These are phyloP conservation scores for Cetoscarus ocellatus DNA, from an alignment of 2,797 vertebrate genomes.

Conservation along the genomic window DNA sequence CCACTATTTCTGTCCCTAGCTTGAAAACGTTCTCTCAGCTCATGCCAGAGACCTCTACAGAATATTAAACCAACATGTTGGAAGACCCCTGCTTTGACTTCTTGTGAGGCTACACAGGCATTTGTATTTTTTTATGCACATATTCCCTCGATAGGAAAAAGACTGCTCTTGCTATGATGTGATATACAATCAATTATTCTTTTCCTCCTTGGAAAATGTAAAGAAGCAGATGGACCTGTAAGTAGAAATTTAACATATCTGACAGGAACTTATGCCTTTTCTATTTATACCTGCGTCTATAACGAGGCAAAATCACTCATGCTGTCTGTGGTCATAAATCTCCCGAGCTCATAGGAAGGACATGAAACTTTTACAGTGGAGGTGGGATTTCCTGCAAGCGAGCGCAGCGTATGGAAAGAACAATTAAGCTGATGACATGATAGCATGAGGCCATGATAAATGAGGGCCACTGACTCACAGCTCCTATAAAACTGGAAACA, in stretches of 20 bases:
- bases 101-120: constrained; percentile 14
- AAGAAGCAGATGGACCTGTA: not conserved
- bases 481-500: constrained; percentile 58
- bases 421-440: constrained; percentile 63
- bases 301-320: constrained; percentile 30
- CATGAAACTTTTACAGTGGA: constrained; percentile 72
- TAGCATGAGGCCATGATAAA: constrained; percentile 58
- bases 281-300: constrained; percentile 43
- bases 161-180: not conserved
- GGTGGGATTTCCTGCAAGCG: constrained; percentile 59
- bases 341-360: constrained; percentile 51
- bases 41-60: not conserved
- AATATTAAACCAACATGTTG: constrained; percentile 10
- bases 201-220: not conserved
- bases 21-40: constrained; percentile 4
- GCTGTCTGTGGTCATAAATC: constrained; percentile 39
- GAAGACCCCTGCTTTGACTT: not conserved
- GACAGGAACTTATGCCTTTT: not conserved
- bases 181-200: constrained; percentile 1
- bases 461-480: constrained; percentile 48
- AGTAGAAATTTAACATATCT: constrained; percentile 2
- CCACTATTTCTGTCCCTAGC: constrained; percentile 23
- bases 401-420: constrained; percentile 50
- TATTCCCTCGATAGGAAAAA: not conserved
- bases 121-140: not conserved